These are phyloP conservation scores for Leiothrix lutea DNA, from an alignment of 2,113 vertebrate genomes.

Conservation along the genomic window DNA sequence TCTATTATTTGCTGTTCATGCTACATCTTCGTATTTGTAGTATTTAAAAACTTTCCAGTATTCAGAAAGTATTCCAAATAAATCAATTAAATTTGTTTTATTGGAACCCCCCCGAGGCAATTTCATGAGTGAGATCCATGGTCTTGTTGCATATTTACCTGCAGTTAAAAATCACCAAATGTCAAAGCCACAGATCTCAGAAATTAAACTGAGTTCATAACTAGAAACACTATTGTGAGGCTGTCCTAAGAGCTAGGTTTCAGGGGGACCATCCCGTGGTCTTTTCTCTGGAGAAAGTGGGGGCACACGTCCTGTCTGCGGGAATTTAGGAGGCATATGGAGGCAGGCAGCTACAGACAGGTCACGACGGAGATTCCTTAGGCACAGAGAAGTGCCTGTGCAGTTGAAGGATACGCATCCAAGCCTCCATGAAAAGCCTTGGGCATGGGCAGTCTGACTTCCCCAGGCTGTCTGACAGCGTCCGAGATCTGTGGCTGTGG, in stretches of 20 bases:
- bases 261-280: not conserved
- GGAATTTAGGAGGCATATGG: not conserved
- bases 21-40: not conserved
- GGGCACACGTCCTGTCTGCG: rapidly evolving
- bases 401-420: rapidly evolving
- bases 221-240: not conserved
- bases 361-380: rapidly evolving
- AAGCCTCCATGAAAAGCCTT: not conserved
- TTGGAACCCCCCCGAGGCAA: not conserved
- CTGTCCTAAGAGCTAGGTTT: not conserved
- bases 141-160: not conserved
- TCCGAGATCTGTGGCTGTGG: not conserved
- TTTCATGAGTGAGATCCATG: not conserved
- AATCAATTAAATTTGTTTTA: not conserved
- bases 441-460: rapidly evolving
- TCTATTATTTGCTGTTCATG: not conserved
- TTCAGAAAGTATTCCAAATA: not conserved
- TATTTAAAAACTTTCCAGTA: not conserved
- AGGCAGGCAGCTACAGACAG: not conserved
- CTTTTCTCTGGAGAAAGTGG: not conserved
- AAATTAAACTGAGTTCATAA: not conserved
- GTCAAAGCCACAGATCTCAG: not conserved
- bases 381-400: not conserved
- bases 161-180: not conserved
- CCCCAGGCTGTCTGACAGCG: rapidly evolving